phyloP scores from a whole-genome alignment of 2,113 vertebrate genomes.

The Misgurnus anguillicaudatus region DNA sequence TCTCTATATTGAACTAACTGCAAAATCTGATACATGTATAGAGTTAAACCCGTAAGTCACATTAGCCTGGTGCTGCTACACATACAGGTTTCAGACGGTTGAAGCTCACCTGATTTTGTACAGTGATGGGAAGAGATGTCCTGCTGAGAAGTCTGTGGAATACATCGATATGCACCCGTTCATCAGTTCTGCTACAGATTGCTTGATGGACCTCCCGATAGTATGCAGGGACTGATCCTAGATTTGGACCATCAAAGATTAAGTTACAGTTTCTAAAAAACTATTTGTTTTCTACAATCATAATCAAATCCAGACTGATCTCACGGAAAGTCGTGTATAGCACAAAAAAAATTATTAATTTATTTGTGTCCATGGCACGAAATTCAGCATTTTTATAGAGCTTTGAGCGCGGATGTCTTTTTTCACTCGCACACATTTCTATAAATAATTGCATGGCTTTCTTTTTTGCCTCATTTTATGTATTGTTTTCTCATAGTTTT shows the following conservation, averaged over 20 bases:
- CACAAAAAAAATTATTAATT: no score
- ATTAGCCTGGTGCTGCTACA: neutral
- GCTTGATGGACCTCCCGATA: slow-evolving; percentile 79
- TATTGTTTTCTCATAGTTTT: no score
- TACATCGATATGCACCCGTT: slow-evolving; percentile 72
- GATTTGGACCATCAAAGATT: slow-evolving; percentile 47
- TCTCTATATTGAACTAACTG: neutral
- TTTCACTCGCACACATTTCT: no score
- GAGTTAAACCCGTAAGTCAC: neutral
- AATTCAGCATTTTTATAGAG: no score
- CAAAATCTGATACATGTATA: neutral
- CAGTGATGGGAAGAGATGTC: slow-evolving; percentile 65
- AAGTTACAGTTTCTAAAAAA: no score
- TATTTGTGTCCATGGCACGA: no score
- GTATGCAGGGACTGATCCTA: slow-evolving; percentile 79
- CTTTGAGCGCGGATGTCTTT: no score
- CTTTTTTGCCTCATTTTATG: no score
- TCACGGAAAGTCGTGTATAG: no score
- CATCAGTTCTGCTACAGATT: slow-evolving; percentile 71
- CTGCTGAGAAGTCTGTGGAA: slow-evolving; percentile 75
- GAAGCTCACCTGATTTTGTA: slow-evolving; percentile 71
- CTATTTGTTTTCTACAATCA: no score
- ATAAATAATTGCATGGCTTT: no score
- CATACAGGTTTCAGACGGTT: neutral
- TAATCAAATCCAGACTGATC: no score